Percentiles rank a stretch among this genome's conserved stretches.
These are phyloP conservation scores for Anorthoa munda DNA, from an alignment of 2,888 invertebrate species.

Conservation along the genomic window DNA sequence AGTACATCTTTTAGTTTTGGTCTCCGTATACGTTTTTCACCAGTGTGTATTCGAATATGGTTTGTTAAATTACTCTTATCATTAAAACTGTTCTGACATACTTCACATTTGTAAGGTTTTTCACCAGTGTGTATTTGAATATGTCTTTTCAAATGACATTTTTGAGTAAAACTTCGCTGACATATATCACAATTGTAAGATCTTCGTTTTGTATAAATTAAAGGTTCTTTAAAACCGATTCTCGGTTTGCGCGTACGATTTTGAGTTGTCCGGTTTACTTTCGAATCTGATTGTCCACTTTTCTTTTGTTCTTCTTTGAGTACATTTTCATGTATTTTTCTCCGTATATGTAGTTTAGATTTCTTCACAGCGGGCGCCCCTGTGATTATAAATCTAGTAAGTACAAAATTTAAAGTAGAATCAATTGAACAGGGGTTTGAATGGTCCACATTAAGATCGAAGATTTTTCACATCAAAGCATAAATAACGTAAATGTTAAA, in stretches of 20 bases:
- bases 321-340: background rate
- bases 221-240: too few species aligned
- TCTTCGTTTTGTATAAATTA: too few species aligned
- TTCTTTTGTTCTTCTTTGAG: background rate
- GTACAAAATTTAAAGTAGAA: background rate
- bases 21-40: background rate
- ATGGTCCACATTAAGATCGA: too few species aligned
- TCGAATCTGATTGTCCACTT: background rate
- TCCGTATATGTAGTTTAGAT: background rate
- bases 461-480: too few species aligned
- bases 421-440: background rate
- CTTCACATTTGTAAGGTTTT: background rate
- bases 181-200: too few species aligned
- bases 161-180: too few species aligned
- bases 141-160: too few species aligned
- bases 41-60: too few species aligned
- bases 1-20: background rate
- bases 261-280: background rate
- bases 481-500: too few species aligned
- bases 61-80: too few species aligned
- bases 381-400: background rate
- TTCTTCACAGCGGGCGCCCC: background rate
- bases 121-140: background rate
- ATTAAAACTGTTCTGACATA: background rate
- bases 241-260: too few species aligned